Conservation (phyloP, 2,797 vertebrate species). For the Scolopax rusticola region DNA sequence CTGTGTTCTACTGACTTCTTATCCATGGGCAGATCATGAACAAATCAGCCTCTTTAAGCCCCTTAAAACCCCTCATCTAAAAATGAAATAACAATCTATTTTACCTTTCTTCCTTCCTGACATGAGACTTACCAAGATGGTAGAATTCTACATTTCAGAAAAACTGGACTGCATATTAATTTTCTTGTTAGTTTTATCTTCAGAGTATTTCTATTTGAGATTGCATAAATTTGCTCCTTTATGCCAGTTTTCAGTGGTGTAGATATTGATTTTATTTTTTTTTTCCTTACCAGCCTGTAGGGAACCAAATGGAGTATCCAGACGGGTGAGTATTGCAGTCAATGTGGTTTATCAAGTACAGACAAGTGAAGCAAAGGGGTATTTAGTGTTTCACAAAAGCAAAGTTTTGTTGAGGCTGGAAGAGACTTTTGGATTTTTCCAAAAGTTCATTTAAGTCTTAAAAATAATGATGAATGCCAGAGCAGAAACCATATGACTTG, state of each 20-base stretch:
- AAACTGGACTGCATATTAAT: background rate
- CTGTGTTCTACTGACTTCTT: background rate
- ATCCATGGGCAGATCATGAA: background rate
- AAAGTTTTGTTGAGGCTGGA: background rate
- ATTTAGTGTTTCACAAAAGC: background rate
- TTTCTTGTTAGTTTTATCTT: background rate
- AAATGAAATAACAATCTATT: background rate
- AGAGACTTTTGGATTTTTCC: background rate
- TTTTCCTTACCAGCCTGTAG: slow-evolving; percentile 56
- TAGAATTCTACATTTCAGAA: background rate
- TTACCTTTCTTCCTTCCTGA: background rate
- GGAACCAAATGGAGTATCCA: slow-evolving; percentile 68
- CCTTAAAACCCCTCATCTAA: background rate
- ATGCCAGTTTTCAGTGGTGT: background rate
- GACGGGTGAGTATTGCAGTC: slow-evolving; percentile 57
- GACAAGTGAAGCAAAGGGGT: background rate
- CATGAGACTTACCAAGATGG: background rate
- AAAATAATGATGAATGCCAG: background rate
- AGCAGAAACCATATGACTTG: background rate
- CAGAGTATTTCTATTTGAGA: background rate
- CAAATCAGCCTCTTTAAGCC: background rate
- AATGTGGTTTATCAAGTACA: background rate
- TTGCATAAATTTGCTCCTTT: background rate
- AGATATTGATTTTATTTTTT: background rate
- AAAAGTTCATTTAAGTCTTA: background rate